Evolutionary conservation across 2,113 vertebrate genomes (phyloP).

Genomic region (Pantherophis guttatus): DNA sequence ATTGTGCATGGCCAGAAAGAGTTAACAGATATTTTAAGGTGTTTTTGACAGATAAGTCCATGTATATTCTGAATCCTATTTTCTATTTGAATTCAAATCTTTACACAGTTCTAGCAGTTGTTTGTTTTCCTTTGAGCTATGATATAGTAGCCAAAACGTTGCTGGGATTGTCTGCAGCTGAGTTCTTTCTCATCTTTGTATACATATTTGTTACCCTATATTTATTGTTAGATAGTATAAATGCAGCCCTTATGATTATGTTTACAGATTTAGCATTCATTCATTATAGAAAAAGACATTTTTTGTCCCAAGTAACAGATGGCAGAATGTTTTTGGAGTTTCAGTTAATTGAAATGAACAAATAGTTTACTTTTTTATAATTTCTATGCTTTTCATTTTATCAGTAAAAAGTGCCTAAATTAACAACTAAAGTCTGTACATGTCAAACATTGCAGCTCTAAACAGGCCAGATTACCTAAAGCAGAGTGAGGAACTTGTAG

Average conservation of each 20-base stretch:
- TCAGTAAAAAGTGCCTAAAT: neutral
- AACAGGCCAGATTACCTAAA: neutral
- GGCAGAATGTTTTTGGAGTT: neutral
- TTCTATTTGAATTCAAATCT: neutral
- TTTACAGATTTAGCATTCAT: conserved; percentile 16
- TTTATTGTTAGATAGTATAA: conserved; percentile 7
- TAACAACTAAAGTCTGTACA: neutral
- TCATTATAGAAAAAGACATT: neutral
- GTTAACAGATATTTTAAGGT: neutral
- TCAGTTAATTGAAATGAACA: neutral
- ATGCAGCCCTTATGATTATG: neutral
- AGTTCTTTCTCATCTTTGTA: neutral
- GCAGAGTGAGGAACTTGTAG: neutral
- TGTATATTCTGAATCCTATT: neutral
- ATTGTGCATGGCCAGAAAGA: neutral
- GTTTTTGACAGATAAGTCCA: neutral
- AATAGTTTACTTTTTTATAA: neutral
- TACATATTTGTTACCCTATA: neutral
- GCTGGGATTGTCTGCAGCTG: neutral
- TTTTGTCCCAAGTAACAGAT: neutral
- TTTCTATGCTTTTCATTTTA: conserved; percentile 4
- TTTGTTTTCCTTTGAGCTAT: neutral
- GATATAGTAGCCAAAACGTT: neutral
- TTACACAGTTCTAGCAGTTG: neutral
- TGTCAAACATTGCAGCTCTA: neutral